Evolutionary conservation across 2,797 vertebrate species (phyloP).

Genomic region (Neostethus bicornis): DNA sequence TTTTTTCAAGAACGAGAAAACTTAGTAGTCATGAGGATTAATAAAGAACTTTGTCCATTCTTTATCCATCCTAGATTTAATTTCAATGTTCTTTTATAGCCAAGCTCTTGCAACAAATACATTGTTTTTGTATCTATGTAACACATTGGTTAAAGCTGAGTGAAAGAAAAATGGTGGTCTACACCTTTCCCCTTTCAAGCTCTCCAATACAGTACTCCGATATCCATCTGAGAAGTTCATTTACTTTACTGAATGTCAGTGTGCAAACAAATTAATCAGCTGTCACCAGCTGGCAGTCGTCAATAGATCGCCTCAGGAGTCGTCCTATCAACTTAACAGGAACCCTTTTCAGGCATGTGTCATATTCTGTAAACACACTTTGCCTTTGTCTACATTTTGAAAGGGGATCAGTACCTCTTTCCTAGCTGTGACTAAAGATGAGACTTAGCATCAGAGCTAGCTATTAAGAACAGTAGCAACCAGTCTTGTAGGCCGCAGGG

Average conservation of each 20-base stretch:
- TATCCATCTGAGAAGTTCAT: slow-evolving; percentile 43
- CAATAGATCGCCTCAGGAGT: slow-evolving; percentile 64
- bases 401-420: slow-evolving; percentile 46
- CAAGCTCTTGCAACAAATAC: background rate
- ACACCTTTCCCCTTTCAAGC: slow-evolving; percentile 20
- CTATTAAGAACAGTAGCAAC: slow-evolving; percentile 54
- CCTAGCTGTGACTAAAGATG: slow-evolving; percentile 60
- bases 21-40: slow-evolving; percentile 39
- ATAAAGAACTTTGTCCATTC: background rate
- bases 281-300: slow-evolving; percentile 68
- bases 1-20: slow-evolving; percentile 16
- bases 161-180: slow-evolving; percentile 35
- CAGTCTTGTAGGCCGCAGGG: slow-evolving; percentile 47
- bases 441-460: slow-evolving; percentile 57
- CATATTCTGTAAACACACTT: slow-evolving; percentile 57
- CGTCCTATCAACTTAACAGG: slow-evolving; percentile 63
- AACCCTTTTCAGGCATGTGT: slow-evolving; percentile 64
- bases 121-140: background rate
- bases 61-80: slow-evolving; percentile 26
- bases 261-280: slow-evolving; percentile 62
- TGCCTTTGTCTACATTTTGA: slow-evolving; percentile 61
- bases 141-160: slow-evolving; percentile 14
- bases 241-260: slow-evolving; percentile 50
- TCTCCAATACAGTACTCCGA: slow-evolving; percentile 25
- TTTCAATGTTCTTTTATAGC: slow-evolving; percentile 2